Percentiles rank a stretch among this genome's conserved stretches.
phyloP scores from a whole-genome alignment of 2,113 vertebrate genomes.

The Tragelaphus imberbis region DNA sequence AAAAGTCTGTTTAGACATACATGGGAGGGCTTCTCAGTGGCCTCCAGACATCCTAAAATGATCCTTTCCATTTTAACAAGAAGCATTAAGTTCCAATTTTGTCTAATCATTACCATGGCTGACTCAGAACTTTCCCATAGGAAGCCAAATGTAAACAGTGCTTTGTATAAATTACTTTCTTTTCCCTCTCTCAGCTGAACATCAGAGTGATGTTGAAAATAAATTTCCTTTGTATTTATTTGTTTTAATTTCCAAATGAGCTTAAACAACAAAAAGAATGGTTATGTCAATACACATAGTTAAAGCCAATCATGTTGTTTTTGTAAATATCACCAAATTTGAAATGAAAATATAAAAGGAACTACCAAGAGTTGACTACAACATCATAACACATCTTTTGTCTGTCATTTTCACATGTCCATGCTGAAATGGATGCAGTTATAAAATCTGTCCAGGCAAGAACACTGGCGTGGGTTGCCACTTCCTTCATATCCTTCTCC shows the following conservation, averaged over 20 bases:
- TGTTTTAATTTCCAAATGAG: neutral
- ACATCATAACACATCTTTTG: neutral
- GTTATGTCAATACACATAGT: neutral
- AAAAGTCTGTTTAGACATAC: neutral
- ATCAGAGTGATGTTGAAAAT: neutral
- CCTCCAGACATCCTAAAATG: neutral
- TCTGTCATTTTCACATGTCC: neutral
- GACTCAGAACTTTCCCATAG: neutral
- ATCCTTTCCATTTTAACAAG: slow-evolving; percentile 30
- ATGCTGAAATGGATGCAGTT: neutral
- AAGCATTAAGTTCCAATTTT: slow-evolving; percentile 27
- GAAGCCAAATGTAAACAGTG: slow-evolving; percentile 35
- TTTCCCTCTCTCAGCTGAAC: neutral
- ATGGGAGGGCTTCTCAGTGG: neutral
- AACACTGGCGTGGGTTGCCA: neutral
- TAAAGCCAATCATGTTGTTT: neutral
- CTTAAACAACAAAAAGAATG: neutral
- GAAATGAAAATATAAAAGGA: neutral
- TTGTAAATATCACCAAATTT: neutral
- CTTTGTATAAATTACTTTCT: slow-evolving; percentile 6
- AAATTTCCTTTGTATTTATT: slow-evolving; percentile 8
- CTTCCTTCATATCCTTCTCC: neutral
- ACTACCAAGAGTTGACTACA: neutral
- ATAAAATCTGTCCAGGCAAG: neutral
- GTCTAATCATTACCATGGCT: slow-evolving; percentile 43